Conservation (phyloP, 2,888 invertebrate species). For the Acronicta aceris region DNA sequence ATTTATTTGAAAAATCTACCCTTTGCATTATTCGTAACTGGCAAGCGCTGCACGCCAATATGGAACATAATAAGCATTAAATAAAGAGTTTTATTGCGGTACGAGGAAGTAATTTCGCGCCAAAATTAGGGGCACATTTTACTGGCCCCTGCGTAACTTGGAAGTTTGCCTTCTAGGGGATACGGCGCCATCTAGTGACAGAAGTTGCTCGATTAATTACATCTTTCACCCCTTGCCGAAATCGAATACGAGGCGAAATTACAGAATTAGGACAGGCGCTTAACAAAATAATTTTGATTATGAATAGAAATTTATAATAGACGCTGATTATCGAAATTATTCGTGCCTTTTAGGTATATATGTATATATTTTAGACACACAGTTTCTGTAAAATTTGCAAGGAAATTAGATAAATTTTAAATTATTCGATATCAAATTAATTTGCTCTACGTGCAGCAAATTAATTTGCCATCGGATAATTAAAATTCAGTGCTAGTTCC, state of each 20-base stretch:
- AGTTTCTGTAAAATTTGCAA: too few relatives aligned
- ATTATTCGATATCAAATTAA: too few relatives aligned
- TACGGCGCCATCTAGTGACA: slow-evolving; percentile 72
- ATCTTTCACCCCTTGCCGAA: slow-evolving; percentile 78
- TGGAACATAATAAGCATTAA: slow-evolving; percentile 49
- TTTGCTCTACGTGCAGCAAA: neutral
- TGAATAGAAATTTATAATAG: slow-evolving; percentile 49
- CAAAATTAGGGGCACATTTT: slow-evolving; percentile 76
- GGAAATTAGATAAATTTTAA: too few relatives aligned
- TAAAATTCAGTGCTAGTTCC: slow-evolving; percentile 6
- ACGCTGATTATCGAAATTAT: slow-evolving; percentile 10
- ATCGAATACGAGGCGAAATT: slow-evolving; percentile 71
- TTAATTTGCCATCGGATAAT: slow-evolving; percentile 18
- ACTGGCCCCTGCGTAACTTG: slow-evolving; percentile 61
- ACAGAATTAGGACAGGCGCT: slow-evolving; percentile 66
- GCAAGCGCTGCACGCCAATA: slow-evolving; percentile 47
- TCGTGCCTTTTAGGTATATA: neutral
- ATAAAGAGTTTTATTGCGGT: slow-evolving; percentile 61
- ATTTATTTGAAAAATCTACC: slow-evolving; percentile 81
- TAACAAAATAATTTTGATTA: slow-evolving; percentile 73
- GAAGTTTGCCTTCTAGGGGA: slow-evolving; percentile 52
- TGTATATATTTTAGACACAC: too few relatives aligned
- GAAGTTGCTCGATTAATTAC: slow-evolving; percentile 84
- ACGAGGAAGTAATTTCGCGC: slow-evolving; percentile 54
- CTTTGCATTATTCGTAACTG: slow-evolving; percentile 64